Conservation (phyloP, 2,113 vertebrate genomes). For the Orthonyx spaldingii region DNA sequence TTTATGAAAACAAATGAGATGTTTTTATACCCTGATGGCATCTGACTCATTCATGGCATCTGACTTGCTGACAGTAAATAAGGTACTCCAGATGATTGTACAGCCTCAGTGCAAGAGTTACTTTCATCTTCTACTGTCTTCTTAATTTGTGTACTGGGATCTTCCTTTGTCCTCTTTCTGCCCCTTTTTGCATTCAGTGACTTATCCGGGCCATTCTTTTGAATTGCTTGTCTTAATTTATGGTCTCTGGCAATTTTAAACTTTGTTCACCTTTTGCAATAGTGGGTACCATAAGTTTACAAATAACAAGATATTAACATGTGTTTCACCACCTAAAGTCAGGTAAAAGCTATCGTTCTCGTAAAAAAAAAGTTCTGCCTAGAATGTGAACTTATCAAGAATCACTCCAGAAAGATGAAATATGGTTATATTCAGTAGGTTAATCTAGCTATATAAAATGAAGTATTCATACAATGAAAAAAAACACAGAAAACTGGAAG, state of each 20-base stretch:
- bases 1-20: constrained; percentile 64
- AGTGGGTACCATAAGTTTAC: not conserved
- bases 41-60: constrained; percentile 44
- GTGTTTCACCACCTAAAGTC: not conserved
- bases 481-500: not conserved
- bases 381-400: not conserved
- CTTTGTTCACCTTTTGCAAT: no score
- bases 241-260: no score
- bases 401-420: not conserved
- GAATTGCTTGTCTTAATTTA: no score
- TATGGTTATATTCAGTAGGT: not conserved
- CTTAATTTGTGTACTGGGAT: not conserved
- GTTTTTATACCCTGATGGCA: constrained; percentile 53
- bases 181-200: not conserved
- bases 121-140: not conserved
- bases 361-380: not conserved
- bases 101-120: not conserved
- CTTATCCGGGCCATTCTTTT: not conserved
- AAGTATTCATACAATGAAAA: not conserved
- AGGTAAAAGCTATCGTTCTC: not conserved
- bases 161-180: not conserved
- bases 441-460: not conserved
- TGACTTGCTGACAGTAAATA: constrained; percentile 46
- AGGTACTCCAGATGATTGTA: not conserved
- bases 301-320: not conserved